phyloP scores from a whole-genome alignment of 1,140 invertebrate species.

The Drosophila melanica region DNA sequence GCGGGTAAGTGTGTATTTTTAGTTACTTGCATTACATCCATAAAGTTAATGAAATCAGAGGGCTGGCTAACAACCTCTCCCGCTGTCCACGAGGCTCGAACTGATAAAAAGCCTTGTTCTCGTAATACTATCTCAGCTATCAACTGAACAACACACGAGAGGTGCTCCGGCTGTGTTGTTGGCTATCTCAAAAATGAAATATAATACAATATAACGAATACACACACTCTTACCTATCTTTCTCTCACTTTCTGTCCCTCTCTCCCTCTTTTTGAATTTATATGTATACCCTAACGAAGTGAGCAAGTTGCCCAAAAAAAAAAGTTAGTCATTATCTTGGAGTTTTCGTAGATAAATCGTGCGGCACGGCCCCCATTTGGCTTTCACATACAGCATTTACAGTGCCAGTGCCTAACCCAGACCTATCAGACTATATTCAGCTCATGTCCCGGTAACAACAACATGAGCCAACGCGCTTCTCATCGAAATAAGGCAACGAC shows the following conservation, averaged over 20 bases:
- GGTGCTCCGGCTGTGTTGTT: constrained; percentile 32
- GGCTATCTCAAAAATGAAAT: constrained; percentile 75
- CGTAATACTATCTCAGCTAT: constrained; percentile 57
- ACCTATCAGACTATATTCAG: constrained; percentile 44
- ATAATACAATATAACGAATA: constrained; percentile 66
- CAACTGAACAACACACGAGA: constrained; percentile 26
- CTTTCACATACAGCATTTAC: constrained; percentile 57
- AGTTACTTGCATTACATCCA: constrained; percentile 33
- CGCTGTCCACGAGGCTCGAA: constrained; percentile 8
- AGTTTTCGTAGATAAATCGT: constrained; percentile 81
- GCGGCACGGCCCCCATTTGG: constrained; percentile 33
- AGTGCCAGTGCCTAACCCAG: constrained; percentile 34
- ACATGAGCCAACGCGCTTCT: constrained; percentile 1
- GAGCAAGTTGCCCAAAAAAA: constrained; percentile 36
- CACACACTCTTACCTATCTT: constrained; percentile 21
- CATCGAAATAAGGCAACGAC: not conserved
- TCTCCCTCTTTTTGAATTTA: not conserved
- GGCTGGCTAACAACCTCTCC: constrained; percentile 17
- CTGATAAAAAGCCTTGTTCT: constrained; percentile 47
- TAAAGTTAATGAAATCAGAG: constrained; percentile 57
- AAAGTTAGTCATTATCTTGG: constrained; percentile 75
- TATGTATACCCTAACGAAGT: not conserved
- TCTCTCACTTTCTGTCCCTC: constrained; percentile 2
- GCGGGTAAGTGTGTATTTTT: not conserved
- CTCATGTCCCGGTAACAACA: constrained; percentile 29